phyloP scores from a whole-genome alignment of 2,113 vertebrate genomes.

The Ginglymostoma cirratum region DNA sequence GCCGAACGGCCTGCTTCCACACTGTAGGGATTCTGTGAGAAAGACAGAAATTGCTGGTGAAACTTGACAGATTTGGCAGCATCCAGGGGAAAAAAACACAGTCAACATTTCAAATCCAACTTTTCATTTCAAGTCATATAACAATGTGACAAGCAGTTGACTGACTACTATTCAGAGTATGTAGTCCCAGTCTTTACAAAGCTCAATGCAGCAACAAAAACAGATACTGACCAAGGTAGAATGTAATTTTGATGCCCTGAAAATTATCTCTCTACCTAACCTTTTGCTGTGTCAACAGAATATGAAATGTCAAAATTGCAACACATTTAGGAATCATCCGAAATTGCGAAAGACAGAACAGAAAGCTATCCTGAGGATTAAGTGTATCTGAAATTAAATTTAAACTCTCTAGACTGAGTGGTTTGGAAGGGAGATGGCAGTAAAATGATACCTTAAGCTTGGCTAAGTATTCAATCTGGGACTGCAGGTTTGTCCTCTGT shows the following conservation, averaged over 20 bases:
- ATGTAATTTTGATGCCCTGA: not conserved
- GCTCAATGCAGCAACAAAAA: not conserved
- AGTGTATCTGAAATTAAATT: not conserved
- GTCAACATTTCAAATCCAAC: no score
- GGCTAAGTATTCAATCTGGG: not conserved
- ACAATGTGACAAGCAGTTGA: not conserved
- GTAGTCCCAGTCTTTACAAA: not conserved
- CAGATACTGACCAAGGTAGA: not conserved
- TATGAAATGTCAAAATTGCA: not conserved
- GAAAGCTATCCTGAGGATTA: not conserved
- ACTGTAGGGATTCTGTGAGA: no score
- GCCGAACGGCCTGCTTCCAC: no score
- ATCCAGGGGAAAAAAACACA: no score
- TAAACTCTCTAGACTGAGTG: not conserved
- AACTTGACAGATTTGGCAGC: no score
- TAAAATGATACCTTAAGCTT: not conserved
- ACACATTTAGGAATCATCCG: not conserved
- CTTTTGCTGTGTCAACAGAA: not conserved
- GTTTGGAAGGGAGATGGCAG: not conserved
- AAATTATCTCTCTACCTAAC: not conserved
- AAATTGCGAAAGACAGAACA: not conserved
- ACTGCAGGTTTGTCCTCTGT: not conserved
- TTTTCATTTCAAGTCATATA: no score
- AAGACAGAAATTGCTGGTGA: no score
- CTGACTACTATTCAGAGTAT: not conserved